phyloP scores from a whole-genome alignment of 2,888 invertebrate genomes.

The Sisyra nigra region DNA sequence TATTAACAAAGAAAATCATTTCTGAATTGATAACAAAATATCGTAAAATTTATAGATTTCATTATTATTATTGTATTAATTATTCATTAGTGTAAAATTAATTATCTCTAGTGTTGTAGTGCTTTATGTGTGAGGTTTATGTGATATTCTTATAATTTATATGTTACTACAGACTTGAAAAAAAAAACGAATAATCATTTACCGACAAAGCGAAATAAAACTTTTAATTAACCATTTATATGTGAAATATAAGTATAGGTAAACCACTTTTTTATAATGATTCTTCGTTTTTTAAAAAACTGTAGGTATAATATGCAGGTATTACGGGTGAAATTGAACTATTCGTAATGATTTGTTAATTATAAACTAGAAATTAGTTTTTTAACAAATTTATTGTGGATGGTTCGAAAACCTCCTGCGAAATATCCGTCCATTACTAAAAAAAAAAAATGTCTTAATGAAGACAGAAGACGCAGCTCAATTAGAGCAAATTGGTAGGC shows the following conservation, averaged over 20 bases:
- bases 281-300: no score
- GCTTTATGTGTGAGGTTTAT: constrained; percentile 34
- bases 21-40: no score
- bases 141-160: constrained; percentile 21
- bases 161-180: background rate
- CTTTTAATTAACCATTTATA: background rate
- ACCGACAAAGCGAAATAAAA: background rate
- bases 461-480: constrained; percentile 20
- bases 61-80: background rate
- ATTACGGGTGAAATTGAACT: no score
- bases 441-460: constrained; percentile 1
- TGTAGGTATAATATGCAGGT: no score
- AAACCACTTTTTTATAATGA: background rate
- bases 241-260: background rate
- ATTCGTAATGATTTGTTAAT: no score
- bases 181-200: background rate
- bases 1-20: background rate
- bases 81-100: constrained; percentile 5
- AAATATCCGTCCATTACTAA: background rate
- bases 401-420: no score
- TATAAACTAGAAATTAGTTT: no score
- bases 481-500: constrained; percentile 25
- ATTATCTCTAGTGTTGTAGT: constrained; percentile 21
- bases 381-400: no score
- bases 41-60: background rate